phyloP scores from a whole-genome alignment of 2,888 invertebrate genomes.

The Eudemis profundana region DNA sequence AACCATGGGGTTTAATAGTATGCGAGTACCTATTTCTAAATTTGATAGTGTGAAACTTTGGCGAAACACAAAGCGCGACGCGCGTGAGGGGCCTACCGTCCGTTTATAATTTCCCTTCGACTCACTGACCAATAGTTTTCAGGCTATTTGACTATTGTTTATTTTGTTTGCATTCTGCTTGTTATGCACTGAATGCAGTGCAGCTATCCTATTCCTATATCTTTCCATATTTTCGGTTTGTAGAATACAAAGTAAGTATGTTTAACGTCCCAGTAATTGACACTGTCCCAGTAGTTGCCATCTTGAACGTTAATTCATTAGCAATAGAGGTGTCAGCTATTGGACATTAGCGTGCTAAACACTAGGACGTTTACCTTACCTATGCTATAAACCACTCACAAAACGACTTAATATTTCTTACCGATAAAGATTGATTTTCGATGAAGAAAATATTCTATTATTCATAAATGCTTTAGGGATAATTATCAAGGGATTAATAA shows the following conservation, averaged over 20 bases:
- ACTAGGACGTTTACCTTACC: too few species aligned
- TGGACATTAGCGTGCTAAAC: too few species aligned
- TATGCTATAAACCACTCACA: too few species aligned
- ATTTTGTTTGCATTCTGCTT: constrained; percentile 10
- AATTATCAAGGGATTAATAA: constrained; percentile 54
- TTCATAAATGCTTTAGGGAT: background rate
- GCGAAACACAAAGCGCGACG: constrained; percentile 62
- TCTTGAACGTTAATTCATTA: too few species aligned
- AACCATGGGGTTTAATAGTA: too few species aligned
- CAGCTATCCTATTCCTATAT: background rate
- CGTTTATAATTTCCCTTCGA: constrained; percentile 53
- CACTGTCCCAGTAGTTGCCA: too few species aligned
- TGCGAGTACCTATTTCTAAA: constrained; percentile 54
- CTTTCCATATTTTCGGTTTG: background rate
- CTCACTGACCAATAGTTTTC: constrained; percentile 47
- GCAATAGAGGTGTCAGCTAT: too few species aligned
- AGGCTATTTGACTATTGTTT: constrained; percentile 24
- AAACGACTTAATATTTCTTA: too few species aligned
- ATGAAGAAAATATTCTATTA: background rate
- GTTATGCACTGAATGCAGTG: background rate
- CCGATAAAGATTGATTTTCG: background rate
- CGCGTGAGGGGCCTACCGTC: constrained; percentile 64
- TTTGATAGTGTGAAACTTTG: constrained; percentile 70
- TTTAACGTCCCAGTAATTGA: too few species aligned
- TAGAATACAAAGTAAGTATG: too few species aligned